These are phyloP conservation scores for Drosophila rellima DNA, from an alignment of 2,888 invertebrate genomes.

Conservation along the genomic window DNA sequence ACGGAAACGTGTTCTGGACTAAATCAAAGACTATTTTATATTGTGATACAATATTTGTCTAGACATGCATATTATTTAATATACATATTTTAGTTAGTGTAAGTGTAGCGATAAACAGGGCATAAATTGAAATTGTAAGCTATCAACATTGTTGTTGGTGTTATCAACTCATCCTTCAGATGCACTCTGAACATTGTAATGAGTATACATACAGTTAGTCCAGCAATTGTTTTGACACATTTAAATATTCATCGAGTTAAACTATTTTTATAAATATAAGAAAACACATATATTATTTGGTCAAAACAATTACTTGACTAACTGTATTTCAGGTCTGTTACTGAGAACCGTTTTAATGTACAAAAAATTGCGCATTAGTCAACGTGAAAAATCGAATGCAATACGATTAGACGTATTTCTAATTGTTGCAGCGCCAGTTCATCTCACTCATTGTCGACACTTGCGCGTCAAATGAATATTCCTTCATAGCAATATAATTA, in stretches of 20 bases:
- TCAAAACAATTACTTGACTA: not conserved
- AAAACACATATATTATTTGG: no score
- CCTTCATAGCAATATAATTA: not conserved
- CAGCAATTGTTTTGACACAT: no score
- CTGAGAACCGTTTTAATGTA: not conserved
- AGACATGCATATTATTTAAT: not conserved
- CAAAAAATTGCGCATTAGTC: constrained; percentile 36
- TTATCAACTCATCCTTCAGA: not conserved
- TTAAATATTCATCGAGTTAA: no score
- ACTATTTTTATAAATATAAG: no score
- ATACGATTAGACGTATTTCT: constrained; percentile 30
- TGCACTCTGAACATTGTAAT: no score
- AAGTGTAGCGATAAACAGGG: not conserved
- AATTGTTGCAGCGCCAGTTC: constrained; percentile 8
- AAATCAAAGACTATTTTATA: constrained; percentile 5
- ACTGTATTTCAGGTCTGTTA: not conserved
- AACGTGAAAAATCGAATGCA: constrained; percentile 31
- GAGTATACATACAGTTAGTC: no score
- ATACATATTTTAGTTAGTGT: not conserved
- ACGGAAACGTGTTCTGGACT: constrained; percentile 28
- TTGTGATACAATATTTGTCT: constrained; percentile 1
- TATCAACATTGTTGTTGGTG: constrained; percentile 24
- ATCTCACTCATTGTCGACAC: constrained; percentile 4
- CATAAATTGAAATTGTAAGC: constrained; percentile 6
- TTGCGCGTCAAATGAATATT: constrained; percentile 10